A percentile compares a stretch with the other conserved stretches of the same genome.
phyloP scores from a whole-genome alignment of 2,797 vertebrate species.

The Botia kubotai region DNA sequence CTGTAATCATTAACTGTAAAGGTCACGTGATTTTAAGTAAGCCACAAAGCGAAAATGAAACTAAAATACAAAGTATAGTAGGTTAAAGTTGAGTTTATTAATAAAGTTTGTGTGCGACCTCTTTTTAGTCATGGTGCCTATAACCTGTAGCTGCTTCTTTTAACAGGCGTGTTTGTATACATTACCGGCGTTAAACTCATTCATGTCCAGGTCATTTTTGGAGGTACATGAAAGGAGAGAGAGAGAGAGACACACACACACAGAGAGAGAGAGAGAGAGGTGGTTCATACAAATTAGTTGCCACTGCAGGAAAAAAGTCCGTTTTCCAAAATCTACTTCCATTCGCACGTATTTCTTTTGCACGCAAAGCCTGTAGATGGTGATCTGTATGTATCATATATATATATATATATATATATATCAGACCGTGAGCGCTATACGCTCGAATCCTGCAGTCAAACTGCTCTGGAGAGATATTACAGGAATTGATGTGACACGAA shows the following conservation, averaged over 20 bases:
- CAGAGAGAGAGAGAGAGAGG: neutral
- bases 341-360: no score
- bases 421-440: no score
- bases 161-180: neutral
- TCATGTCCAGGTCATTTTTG: neutral
- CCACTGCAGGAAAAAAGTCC: no score
- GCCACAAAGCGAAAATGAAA: slow-evolving; percentile 52
- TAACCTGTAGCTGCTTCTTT: neutral
- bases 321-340: no score
- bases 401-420: no score
- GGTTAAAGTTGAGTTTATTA: neutral
- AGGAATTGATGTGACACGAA: no score
- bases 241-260: no score
- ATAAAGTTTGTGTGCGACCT: neutral
- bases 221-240: neutral
- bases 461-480: no score
- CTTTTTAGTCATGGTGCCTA: neutral
- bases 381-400: no score
- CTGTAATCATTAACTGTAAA: neutral
- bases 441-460: no score
- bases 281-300: neutral
- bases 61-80: neutral
- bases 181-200: neutral
- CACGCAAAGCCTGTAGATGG: no score
- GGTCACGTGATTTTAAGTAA: slow-evolving; percentile 66